Evolutionary conservation across 1,140 invertebrate species (phyloP).

Genomic region (Trichonephila clavipes): DNA sequence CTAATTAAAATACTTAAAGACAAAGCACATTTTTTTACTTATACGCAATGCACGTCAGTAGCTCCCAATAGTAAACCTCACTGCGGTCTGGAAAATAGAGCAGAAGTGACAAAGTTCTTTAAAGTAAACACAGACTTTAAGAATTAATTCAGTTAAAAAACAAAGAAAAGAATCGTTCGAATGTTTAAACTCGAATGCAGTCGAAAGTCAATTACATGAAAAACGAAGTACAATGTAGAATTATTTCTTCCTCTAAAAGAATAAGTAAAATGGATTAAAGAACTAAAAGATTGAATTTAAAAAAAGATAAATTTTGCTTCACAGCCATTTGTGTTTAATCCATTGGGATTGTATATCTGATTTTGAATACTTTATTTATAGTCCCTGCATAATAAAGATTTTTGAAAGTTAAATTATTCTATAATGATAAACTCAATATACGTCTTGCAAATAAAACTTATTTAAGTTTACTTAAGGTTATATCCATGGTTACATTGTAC

Average conservation of each 20-base stretch:
- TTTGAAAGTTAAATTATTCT: no score
- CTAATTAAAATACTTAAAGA: no score
- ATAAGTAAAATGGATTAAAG: neutral
- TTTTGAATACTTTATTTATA: no score
- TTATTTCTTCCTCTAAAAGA: neutral
- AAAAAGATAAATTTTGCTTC: no score
- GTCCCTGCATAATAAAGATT: no score
- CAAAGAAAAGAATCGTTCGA: neutral
- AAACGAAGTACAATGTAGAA: neutral
- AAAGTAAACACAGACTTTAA: neutral
- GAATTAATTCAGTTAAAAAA: neutral
- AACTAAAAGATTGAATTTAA: no score
- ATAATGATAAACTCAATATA: no score
- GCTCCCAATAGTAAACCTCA: neutral
- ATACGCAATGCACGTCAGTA: neutral
- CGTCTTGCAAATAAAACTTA: no score
- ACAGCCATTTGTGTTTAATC: no score
- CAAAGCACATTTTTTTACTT: neutral
- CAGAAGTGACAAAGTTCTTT: neutral
- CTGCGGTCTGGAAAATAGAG: neutral
- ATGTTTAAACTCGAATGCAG: neutral
- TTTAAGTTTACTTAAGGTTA: no score
- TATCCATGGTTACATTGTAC: no score
- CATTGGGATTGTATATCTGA: no score
- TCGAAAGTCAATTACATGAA: neutral